Evolutionary conservation across 2,888 invertebrate species (phyloP).

Genomic region (Caradrina clavipalpis): DNA sequence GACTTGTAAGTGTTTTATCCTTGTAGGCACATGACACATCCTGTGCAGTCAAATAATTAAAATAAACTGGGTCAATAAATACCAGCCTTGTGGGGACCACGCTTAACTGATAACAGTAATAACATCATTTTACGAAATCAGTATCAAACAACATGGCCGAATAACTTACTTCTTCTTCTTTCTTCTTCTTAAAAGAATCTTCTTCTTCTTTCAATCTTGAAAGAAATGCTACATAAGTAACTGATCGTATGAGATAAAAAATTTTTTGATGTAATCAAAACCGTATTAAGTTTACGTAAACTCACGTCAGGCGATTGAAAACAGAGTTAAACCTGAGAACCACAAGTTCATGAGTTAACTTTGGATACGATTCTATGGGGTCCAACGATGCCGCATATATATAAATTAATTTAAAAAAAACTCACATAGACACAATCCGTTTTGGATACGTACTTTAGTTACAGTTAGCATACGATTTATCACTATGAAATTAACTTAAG

Average conservation of each 20-base stretch:
- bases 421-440: too few species aligned
- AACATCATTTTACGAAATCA: background rate
- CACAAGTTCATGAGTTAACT: background rate
- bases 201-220: too few species aligned
- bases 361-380: too few species aligned
- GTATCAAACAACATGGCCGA: background rate
- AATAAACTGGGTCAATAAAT: background rate
- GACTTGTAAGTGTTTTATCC: slow-evolving; percentile 36
- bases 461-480: background rate
- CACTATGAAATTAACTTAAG: background rate
- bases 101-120: background rate
- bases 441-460: background rate
- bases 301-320: background rate
- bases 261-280: background rate
- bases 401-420: too few species aligned
- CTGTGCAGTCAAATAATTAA: background rate
- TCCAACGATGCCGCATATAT: too few species aligned
- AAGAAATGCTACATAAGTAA: background rate
- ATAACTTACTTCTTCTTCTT: background rate
- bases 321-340: background rate
- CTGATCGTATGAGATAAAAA: background rate
- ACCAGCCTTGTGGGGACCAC: too few species aligned
- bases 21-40: background rate
- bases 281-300: background rate
- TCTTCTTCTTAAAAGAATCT: too few species aligned